Conservation (phyloP, 1,140 invertebrate genomes). For the Euschistus heros region DNA sequence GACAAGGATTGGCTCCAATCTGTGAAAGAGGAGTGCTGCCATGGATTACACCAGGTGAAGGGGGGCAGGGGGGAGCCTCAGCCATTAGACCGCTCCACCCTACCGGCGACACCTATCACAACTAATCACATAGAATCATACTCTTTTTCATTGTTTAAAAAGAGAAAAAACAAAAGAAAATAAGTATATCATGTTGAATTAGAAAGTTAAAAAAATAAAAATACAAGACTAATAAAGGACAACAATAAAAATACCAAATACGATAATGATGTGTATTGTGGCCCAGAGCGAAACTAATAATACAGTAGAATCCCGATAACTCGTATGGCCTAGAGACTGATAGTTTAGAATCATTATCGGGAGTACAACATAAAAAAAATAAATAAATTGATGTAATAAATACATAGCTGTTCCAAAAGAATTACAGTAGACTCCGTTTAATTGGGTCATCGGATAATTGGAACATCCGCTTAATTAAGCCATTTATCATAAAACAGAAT, state of each 20-base stretch:
- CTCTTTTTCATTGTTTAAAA: conserved; percentile 23
- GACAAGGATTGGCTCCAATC: conserved; percentile 53
- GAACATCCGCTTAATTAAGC: no score
- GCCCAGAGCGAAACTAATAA: no score
- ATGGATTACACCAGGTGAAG: conserved; percentile 48
- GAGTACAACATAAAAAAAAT: no score
- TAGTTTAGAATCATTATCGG: no score
- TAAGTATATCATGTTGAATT: not conserved
- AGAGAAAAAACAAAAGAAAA: conserved; percentile 23
- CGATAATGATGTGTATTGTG: no score
- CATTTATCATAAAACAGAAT: no score
- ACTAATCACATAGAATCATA: conserved; percentile 29
- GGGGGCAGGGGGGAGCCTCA: conserved; percentile 29
- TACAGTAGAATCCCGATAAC: no score
- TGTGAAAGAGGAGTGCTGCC: conserved; percentile 76
- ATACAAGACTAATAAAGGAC: not conserved
- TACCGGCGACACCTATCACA: conserved; percentile 38
- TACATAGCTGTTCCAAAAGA: no score
- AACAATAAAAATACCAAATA: not conserved
- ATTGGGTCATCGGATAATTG: no score
- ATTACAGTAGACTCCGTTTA: no score
- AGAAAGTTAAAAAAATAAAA: conserved; percentile 17
- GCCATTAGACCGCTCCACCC: conserved; percentile 25
- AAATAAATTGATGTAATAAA: no score
- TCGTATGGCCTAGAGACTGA: no score